Evolutionary conservation across 2,797 vertebrate species (phyloP).

Genomic region (Salmo trutta): DNA sequence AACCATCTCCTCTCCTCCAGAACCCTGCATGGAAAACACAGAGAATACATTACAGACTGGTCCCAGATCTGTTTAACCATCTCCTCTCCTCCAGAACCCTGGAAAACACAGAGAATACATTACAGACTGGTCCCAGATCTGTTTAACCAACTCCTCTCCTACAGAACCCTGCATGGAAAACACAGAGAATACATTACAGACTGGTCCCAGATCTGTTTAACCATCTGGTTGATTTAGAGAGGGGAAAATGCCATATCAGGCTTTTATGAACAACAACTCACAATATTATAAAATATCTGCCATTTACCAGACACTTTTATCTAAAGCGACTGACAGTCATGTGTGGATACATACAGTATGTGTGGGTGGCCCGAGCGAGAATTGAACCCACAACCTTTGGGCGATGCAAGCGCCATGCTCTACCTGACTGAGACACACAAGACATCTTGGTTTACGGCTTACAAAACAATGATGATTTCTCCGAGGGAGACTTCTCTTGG

Average conservation of each 20-base stretch:
- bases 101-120: not conserved
- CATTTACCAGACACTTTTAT: not conserved
- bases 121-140: not conserved
- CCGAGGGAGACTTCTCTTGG: no score
- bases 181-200: no score
- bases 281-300: not conserved
- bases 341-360: no score
- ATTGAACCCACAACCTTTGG: no score
- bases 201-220: no score
- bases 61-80: not conserved
- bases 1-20: slow-evolving; percentile 41
- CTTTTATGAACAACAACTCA: not conserved
- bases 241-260: slow-evolving; percentile 24
- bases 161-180: no score
- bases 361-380: no score
- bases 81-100: slow-evolving; percentile 50
- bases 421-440: no score
- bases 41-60: not conserved
- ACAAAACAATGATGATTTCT: no score
- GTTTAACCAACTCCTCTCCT: not conserved
- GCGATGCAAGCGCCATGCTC: no score
- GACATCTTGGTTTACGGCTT: no score
- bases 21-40: slow-evolving; percentile 9
- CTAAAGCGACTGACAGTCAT: no score
- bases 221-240: slow-evolving; percentile 2